phyloP scores from a whole-genome alignment of 2,797 vertebrate species.

The Sphenodon punctatus region DNA sequence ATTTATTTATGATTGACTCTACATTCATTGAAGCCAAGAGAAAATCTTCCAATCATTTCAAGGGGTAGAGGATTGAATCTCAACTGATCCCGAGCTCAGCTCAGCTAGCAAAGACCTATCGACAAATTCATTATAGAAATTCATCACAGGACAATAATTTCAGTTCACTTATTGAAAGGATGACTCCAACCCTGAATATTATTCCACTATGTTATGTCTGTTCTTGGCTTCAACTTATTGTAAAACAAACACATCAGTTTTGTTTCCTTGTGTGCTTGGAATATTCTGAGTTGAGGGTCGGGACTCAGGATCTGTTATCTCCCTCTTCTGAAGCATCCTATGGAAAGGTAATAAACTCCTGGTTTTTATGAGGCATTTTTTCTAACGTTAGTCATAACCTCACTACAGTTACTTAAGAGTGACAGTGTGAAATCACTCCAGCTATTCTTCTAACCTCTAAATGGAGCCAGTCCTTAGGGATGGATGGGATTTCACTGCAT shows the following conservation, averaged over 20 bases:
- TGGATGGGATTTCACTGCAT: slow-evolving; percentile 54
- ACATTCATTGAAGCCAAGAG: too few species aligned
- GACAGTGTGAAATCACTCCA: slow-evolving; percentile 46
- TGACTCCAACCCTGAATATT: not conserved
- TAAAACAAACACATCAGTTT: rapidly evolving
- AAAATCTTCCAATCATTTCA: not conserved
- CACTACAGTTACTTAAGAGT: not conserved
- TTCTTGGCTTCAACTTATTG: not conserved
- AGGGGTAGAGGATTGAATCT: not conserved
- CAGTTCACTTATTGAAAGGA: not conserved
- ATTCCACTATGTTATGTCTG: slow-evolving; percentile 9
- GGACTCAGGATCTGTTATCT: not conserved
- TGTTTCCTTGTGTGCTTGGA: not conserved
- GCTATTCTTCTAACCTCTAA: slow-evolving; percentile 44
- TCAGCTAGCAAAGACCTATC: not conserved
- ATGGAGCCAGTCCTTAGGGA: slow-evolving; percentile 58
- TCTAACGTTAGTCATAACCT: slow-evolving; percentile 35
- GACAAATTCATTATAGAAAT: not conserved
- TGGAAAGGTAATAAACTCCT: not conserved
- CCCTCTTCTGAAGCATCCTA: not conserved
- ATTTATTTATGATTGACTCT: too few species aligned
- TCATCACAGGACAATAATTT: not conserved
- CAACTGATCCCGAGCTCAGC: not conserved
- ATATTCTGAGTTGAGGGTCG: not conserved
- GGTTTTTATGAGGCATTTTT: slow-evolving; percentile 2